Evolutionary conservation across 2,113 vertebrate species (phyloP).

Genomic region (Redunca redunca): DNA sequence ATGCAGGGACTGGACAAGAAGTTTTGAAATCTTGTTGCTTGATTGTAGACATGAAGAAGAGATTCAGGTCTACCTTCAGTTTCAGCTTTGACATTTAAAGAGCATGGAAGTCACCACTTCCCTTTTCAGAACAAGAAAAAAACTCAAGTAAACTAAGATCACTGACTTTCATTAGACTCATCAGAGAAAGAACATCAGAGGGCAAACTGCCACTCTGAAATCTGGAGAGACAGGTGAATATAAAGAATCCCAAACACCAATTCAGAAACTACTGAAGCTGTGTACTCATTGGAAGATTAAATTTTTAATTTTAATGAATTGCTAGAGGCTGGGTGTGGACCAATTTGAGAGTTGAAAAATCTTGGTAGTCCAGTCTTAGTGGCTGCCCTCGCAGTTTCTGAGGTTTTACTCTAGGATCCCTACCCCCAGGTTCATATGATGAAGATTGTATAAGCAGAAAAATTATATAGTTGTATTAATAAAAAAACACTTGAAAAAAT

Average conservation of each 20-base stretch:
- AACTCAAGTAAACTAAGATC: neutral
- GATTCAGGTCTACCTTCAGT: neutral
- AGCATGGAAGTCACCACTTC: neutral
- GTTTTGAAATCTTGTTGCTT: neutral
- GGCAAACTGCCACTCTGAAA: neutral
- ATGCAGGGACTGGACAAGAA: neutral
- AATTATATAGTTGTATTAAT: neutral
- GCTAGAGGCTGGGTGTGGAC: neutral
- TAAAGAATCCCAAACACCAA: neutral
- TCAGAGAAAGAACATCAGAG: neutral
- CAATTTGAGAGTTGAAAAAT: neutral
- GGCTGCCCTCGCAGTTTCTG: neutral
- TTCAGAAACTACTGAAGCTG: neutral
- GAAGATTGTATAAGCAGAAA: neutral
- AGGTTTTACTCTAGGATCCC: neutral
- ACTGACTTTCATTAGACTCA: neutral
- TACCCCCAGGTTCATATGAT: neutral
- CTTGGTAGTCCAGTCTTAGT: neutral
- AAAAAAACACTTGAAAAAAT: neutral
- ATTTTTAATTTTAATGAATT: neutral
- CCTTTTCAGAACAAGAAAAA: neutral
- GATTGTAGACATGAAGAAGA: neutral
- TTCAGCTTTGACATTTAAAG: neutral
- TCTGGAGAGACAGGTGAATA: neutral
- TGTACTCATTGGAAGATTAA: neutral